Evolutionary conservation across 2,888 invertebrate species (phyloP).

Genomic region (Sinotaia quadrata): DNA sequence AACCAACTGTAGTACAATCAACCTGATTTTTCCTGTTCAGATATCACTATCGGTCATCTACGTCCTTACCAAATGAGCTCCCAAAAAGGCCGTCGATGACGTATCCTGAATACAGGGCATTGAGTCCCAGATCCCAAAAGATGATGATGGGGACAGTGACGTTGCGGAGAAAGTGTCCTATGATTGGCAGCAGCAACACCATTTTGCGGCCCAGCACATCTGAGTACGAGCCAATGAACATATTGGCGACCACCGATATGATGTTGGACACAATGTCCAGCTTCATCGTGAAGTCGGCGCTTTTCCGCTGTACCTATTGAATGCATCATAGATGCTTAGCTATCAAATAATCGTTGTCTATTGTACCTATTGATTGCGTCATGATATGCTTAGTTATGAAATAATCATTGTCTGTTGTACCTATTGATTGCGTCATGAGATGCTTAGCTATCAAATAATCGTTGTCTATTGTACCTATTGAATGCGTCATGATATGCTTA

Average conservation of each 20-base stretch:
- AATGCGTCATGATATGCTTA: too few species aligned
- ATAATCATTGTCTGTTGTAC: too few species aligned
- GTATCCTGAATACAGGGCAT: conserved; percentile 40
- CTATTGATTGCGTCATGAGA: too few species aligned
- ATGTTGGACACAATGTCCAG: conserved; percentile 25
- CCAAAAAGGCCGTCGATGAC: conserved; percentile 45
- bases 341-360: too few species aligned
- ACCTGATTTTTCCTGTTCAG: too few species aligned
- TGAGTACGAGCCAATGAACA: conserved; percentile 41
- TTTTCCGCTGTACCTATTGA: conserved; percentile 26
- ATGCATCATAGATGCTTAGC: neutral
- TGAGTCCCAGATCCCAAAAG: conserved; percentile 40
- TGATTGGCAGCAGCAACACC: conserved; percentile 35
- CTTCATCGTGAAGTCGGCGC: conserved; percentile 22
- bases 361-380: too few species aligned
- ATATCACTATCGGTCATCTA: too few species aligned
- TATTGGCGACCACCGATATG: conserved; percentile 27
- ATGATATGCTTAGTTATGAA: too few species aligned
- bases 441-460: too few species aligned
- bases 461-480: too few species aligned
- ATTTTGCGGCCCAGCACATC: conserved; percentile 41
- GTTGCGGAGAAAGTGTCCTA: conserved; percentile 31
- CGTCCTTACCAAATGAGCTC: neutral
- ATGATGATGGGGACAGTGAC: conserved; percentile 34
- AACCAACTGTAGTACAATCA: too few species aligned